A percentile compares a stretch with the other conserved stretches of the same genome.
Conservation (phyloP, 2,797 vertebrate genomes). For the Onychomys arenicola region DNA sequence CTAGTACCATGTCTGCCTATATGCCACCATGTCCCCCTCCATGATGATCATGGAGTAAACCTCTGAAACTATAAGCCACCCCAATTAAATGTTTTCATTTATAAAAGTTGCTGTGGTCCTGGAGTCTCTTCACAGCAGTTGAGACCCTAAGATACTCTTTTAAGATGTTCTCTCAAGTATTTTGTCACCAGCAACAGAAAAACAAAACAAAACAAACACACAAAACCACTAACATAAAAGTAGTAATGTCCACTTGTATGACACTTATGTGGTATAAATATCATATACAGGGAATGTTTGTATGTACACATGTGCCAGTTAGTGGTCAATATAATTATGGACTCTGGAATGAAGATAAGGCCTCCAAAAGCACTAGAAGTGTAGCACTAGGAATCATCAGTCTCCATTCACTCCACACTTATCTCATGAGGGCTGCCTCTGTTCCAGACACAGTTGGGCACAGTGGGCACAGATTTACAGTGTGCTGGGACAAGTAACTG, state of each 20-base stretch:
- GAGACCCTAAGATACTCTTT: neutral
- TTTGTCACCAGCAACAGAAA: neutral
- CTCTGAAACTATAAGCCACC: neutral
- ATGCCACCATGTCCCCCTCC: neutral
- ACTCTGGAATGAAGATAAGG: neutral
- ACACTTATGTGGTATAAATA: neutral
- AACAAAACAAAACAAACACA: no score
- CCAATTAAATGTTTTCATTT: neutral
- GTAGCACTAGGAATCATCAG: neutral
- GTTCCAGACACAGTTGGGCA: constrained; percentile 40
- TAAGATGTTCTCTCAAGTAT: neutral
- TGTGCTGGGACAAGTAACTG: constrained; percentile 41
- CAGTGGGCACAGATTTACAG: constrained; percentile 40
- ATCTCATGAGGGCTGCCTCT: neutral
- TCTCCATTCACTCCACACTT: constrained; percentile 16
- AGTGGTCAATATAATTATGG: neutral
- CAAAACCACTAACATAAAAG: neutral
- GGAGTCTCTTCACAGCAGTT: neutral
- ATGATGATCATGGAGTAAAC: neutral
- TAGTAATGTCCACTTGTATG: neutral
- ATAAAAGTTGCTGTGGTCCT: neutral
- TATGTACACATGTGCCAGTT: neutral
- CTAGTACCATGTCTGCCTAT: neutral
- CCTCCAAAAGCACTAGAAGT: neutral
- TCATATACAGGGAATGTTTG: neutral